Percentiles rank a stretch among this genome's conserved stretches.
Conservation (phyloP, 2,888 invertebrate genomes). For the Drosophila pseudotakahashii region DNA sequence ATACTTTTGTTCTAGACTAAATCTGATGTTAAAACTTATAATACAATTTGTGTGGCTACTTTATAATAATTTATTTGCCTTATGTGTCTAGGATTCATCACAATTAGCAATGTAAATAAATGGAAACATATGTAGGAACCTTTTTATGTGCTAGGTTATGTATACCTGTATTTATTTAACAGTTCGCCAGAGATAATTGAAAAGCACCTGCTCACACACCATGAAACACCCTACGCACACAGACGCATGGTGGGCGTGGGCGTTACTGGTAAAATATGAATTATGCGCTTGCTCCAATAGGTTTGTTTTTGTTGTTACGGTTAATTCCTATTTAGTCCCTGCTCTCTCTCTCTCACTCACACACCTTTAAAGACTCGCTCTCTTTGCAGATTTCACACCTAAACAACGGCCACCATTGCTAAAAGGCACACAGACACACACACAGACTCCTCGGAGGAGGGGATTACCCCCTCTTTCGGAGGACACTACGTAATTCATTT, state of each 20-base stretch:
- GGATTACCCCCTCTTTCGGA: conserved; percentile 32
- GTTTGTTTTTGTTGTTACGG: conserved; percentile 28
- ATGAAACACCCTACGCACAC: conserved; percentile 11
- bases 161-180: conserved; percentile 21
- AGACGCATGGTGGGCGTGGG: conserved; percentile 55
- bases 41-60: background rate
- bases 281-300: conserved; percentile 61
- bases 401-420: conserved; percentile 25
- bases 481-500: conserved; percentile 61
- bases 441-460: conserved; percentile 6
- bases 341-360: conserved; percentile 15
- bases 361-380: conserved; percentile 4
- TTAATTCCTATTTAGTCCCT: conserved; percentile 51
- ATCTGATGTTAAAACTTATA: no score
- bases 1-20: no score
- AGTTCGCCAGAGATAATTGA: conserved; percentile 42
- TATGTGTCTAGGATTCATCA: background rate
- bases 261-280: conserved; percentile 59
- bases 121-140: background rate
- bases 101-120: conserved; percentile 3
- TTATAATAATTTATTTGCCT: background rate
- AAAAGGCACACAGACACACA: conserved; percentile 12
- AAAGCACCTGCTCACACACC: conserved; percentile 15
- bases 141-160: background rate
- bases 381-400: conserved; percentile 42